Evolutionary conservation across 2,888 invertebrate species (phyloP).

Genomic region (Yponomeuta evonymella): DNA sequence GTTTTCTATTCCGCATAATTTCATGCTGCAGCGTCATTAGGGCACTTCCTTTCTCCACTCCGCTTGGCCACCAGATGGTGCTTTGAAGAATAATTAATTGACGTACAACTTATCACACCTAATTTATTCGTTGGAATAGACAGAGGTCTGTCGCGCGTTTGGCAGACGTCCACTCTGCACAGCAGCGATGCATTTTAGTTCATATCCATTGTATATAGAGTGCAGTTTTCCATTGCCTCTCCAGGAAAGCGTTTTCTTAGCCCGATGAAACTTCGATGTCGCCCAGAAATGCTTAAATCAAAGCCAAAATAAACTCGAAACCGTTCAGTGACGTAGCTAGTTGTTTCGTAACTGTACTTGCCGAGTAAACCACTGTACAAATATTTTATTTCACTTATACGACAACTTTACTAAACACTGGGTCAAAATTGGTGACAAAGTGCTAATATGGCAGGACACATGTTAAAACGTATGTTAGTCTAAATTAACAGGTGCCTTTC

Average conservation of each 20-base stretch:
- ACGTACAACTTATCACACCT: slow-evolving; percentile 73
- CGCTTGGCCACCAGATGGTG: slow-evolving; percentile 61
- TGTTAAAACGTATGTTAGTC: slow-evolving; percentile 5
- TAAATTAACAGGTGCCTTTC: slow-evolving; percentile 20
- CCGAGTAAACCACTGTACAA: background rate
- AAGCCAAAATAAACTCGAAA: slow-evolving; percentile 66
- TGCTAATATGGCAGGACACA: slow-evolving; percentile 10
- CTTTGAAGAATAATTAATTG: slow-evolving; percentile 77
- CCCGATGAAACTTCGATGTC: slow-evolving; percentile 44
- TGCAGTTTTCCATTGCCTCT: slow-evolving; percentile 22
- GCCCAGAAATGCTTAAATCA: slow-evolving; percentile 59
- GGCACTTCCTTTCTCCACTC: slow-evolving; percentile 47
- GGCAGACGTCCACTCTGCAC: slow-evolving; percentile 56
- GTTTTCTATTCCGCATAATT: background rate
- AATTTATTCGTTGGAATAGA: slow-evolving; percentile 72
- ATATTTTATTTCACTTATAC: background rate
- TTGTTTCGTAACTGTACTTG: slow-evolving; percentile 45
- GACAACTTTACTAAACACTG: background rate
- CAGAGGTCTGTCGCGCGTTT: slow-evolving; percentile 65
- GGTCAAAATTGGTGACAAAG: slow-evolving; percentile 16
- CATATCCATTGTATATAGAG: slow-evolving; percentile 25
- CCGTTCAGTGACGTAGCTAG: slow-evolving; percentile 43
- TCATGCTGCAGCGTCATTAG: slow-evolving; percentile 30
- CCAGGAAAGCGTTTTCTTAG: slow-evolving; percentile 33
- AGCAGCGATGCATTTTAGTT: slow-evolving; percentile 28